These are phyloP conservation scores for Aphrophora alni DNA, from an alignment of 2,888 invertebrate genomes.

Conservation along the genomic window DNA sequence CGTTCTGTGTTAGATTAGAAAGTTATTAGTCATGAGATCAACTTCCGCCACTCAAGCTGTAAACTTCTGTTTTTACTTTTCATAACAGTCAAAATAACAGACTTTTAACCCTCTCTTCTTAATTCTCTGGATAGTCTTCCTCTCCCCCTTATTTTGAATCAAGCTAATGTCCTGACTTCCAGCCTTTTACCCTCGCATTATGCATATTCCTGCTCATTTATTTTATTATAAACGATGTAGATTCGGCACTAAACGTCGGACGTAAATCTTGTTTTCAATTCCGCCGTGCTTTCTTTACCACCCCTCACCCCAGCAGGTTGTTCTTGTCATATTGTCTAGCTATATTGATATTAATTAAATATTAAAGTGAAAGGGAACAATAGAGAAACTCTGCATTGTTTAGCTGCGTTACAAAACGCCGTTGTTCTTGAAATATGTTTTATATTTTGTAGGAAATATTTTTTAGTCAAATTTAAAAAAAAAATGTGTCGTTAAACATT, in stretches of 20 bases:
- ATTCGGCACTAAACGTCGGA: slow-evolving; percentile 22
- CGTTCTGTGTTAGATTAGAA: not conserved
- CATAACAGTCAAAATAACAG: not conserved
- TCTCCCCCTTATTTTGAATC: not conserved
- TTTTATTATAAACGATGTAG: slow-evolving; percentile 25
- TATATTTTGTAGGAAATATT: too few relatives aligned
- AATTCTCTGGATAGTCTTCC: slow-evolving; percentile 22
- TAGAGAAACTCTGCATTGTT: not conserved
- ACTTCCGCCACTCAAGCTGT: not conserved
- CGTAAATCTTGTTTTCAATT: slow-evolving; percentile 25
- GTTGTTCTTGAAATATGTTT: too few relatives aligned
- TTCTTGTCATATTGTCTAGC: not conserved
- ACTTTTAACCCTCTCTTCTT: not conserved
- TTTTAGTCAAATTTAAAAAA: too few relatives aligned
- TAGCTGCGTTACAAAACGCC: too few relatives aligned
- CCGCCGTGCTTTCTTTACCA: not conserved
- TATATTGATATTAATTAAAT: not conserved
- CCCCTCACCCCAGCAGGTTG: not conserved
- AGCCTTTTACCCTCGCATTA: slow-evolving; percentile 10
- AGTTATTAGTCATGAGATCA: not conserved
- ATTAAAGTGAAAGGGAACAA: not conserved
- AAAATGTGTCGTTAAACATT: too few relatives aligned
- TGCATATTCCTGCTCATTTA: slow-evolving; percentile 26
- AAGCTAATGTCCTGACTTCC: slow-evolving; percentile 12
- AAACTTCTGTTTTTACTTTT: not conserved